Percentiles rank a stretch among this genome's conserved stretches.
These are phyloP conservation scores for Sthenelais limicola DNA, from an alignment of 2,888 invertebrate species.

Conservation along the genomic window DNA sequence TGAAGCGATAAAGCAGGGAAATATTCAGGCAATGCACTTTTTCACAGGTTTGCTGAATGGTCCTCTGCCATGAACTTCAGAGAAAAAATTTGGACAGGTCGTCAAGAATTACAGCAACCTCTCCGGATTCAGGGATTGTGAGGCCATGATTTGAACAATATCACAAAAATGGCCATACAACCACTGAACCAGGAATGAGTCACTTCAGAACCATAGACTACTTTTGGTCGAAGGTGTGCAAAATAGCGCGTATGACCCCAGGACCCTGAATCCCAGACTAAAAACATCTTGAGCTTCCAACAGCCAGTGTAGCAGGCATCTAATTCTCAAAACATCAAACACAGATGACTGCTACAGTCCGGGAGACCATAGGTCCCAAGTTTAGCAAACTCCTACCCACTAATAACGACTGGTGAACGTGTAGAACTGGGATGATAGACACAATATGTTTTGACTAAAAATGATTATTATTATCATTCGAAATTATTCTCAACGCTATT, in stretches of 20 bases:
- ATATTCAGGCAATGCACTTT: no score
- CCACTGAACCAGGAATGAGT: not conserved
- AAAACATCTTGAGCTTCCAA: slow-evolving; percentile 8
- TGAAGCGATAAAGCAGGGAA: no score
- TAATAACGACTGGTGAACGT: no score
- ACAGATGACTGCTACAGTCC: not conserved
- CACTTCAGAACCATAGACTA: not conserved
- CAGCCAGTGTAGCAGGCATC: not conserved
- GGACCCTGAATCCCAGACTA: slow-evolving; percentile 9
- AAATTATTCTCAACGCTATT: no score
- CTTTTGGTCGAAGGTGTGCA: slow-evolving; percentile 22
- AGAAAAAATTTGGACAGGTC: slow-evolving; percentile 29
- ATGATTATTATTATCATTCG: no score
- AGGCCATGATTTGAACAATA: no score
- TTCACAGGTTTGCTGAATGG: slow-evolving; percentile 25
- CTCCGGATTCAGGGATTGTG: no score
- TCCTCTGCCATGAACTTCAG: slow-evolving; percentile 40
- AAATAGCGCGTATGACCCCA: slow-evolving; percentile 32
- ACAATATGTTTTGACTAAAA: no score
- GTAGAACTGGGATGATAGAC: no score
- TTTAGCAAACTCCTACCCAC: slow-evolving; percentile 28
- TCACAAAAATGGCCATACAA: no score
- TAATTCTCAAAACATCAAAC: not conserved
- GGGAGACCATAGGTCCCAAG: slow-evolving; percentile 17
- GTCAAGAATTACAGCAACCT: no score